A percentile compares a stretch with the other conserved stretches of the same genome.
phyloP scores from a whole-genome alignment of 2,797 vertebrate species.

The Anomalospiza imberbis region DNA sequence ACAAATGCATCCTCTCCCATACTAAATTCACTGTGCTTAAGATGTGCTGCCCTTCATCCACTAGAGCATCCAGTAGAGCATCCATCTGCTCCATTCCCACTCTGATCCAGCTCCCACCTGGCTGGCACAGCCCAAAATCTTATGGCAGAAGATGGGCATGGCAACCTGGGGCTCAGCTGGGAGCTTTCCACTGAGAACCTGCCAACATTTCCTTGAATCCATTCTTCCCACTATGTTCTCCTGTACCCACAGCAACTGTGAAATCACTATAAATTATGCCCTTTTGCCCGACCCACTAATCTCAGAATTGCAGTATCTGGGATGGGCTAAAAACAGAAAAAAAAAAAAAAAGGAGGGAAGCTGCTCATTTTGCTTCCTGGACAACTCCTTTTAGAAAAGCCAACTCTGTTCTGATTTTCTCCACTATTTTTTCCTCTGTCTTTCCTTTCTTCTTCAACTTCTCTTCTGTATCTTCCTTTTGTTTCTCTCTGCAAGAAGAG shows the following conservation, averaged over 20 bases:
- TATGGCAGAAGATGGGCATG: background rate
- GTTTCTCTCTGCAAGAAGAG: conserved; percentile 63
- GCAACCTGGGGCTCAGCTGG: background rate
- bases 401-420: conserved; percentile 40
- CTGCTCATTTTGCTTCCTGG: background rate
- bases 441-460: conserved; percentile 39
- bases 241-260: background rate
- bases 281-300: conserved; percentile 4
- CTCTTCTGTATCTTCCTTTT: conserved; percentile 46
- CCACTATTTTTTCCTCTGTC: conserved; percentile 50
- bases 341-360: background rate
- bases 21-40: background rate
- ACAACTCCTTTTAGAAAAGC: conserved; percentile 18
- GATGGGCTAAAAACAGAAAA: background rate
- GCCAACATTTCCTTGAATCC: background rate
- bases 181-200: background rate
- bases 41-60: background rate
- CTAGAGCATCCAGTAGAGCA: background rate
- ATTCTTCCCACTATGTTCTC: background rate
- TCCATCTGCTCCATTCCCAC: conserved; percentile 3
- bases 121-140: background rate
- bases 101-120: conserved; percentile 1
- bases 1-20: background rate
- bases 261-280: background rate
- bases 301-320: background rate